A percentile compares a stretch with the other conserved stretches of the same genome.
phyloP scores from a whole-genome alignment of 2,113 vertebrate species.

The Mixornis gularis region DNA sequence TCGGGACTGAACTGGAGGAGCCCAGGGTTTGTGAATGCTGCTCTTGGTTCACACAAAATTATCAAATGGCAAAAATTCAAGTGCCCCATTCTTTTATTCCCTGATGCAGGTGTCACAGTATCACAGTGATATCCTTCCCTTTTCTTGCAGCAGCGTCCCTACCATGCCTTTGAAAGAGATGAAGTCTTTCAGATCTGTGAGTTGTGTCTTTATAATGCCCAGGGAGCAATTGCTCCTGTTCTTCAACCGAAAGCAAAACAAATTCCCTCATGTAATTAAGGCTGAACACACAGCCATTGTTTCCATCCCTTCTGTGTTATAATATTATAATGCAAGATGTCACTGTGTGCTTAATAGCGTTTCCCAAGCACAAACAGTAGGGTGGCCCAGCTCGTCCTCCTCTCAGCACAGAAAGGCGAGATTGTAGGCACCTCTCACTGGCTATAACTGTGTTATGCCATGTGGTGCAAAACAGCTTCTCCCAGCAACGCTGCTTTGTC shows the following conservation, averaged over 20 bases:
- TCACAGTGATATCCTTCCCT: background rate
- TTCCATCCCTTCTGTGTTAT: slow-evolving; percentile 17
- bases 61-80: background rate
- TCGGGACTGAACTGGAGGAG: background rate
- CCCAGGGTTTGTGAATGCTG: background rate
- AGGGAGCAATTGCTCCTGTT: background rate
- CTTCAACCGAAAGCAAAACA: background rate
- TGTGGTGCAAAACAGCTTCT: slow-evolving; percentile 45
- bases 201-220: background rate
- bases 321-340: slow-evolving; percentile 43
- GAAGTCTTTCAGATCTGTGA: background rate
- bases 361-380: slow-evolving; percentile 25
- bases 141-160: background rate
- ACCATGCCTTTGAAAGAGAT: background rate
- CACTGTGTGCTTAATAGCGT: slow-evolving; percentile 48
- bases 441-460: background rate
- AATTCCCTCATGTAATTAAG: slow-evolving; percentile 34
- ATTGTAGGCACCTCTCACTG: slow-evolving; percentile 10
- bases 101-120: background rate
- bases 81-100: background rate
- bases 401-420: background rate
- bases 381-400: slow-evolving; percentile 47
- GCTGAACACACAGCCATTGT: slow-evolving; percentile 47
- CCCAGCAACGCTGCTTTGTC: slow-evolving; percentile 56
- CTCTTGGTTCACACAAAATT: background rate